Evolutionary conservation across 2,113 vertebrate genomes (phyloP), one percentile per base, ranked within the genome.

Genomic region (Seriola aureovittata): DNA sequence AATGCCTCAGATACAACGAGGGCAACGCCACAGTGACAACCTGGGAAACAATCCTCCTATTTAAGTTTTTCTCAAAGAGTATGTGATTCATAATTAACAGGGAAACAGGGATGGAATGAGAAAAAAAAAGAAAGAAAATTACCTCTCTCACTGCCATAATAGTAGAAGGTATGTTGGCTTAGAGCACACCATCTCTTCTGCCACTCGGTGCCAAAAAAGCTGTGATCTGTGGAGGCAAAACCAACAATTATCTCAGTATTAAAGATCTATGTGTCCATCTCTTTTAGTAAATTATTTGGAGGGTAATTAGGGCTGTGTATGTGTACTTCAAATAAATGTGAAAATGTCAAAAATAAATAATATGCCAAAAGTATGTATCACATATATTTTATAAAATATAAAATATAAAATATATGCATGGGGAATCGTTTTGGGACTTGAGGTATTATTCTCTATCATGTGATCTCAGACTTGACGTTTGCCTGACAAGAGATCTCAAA

Each of bases 71-170:
- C 11, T 38, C 3, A 40, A 29, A 44, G 57, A 50, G 44, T 8
- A 29, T 29, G 12, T 5, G 44, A 62, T 13, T 75, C 52, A 34
- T 12, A 68, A 12, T 21, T 3, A 19, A 44, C 2, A 19, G 19
- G 48, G 34, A 46, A 42, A 14, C 4, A 21, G 38, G 34, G 10
- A 66, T 6, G 23, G 44, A 23, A 58, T 3, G 17, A 21, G 42
- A 40, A 63, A 23, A 38, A 38, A 38, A 67, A 48, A 5, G 4
- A 1, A 34, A 11, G 3, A 29, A 29, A 29, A 29, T 29, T 95
- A 99, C 98, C 98, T 98, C 97, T 99, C 73, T 99, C 97, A 1
- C 95, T 97, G 83, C 98, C 97, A 14, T 98, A 99, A 82, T 99
- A 99, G 87, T 99, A 99, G 94, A 99, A 99, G 4, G 93, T 92